Evolutionary conservation across 2,113 vertebrate genomes (phyloP), one percentile per base, ranked within the genome.

Genomic region (human): DNA sequence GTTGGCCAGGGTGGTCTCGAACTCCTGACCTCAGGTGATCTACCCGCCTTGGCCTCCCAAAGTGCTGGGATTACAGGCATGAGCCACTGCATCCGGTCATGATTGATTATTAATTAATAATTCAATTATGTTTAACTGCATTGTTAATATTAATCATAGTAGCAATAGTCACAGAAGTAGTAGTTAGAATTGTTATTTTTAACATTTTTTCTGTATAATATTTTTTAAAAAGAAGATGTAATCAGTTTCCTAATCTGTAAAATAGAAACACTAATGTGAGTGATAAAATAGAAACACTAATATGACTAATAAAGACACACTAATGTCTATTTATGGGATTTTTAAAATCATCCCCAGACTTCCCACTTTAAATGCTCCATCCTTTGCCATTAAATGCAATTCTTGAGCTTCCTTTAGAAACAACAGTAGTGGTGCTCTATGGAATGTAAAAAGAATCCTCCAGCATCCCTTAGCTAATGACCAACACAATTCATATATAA

Each of bases 361-460:
- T 97, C 97, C 98, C 98, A 98, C 98, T 98, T 98, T 97, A 98
- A 98, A 97, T 96, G 96, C 92, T 98, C 96, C 98, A 97, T 98
- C 97, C 98, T 98, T 83, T 98, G 97, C 97, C 98, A 98, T 98
- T 98, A 98, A 98, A 98, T 98, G 94, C 94, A 98, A 98, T 98
- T 97, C 97, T 84, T 82, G 96, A 98, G 96, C 97, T 98, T 98
- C 97, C 76, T 98, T 98, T 98, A 98, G 97, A 96, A 95, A 52
- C 97, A 98, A 73, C 95, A 98, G 97, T 98, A 98, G 98, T 97
- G 64, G 94, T 93, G 87, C 68, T 98, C 96, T 97, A 50, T 98
- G 95, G 97, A 96, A 98, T 98, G 97, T 96, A 98, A 98, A 98
- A 98, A 96, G 78, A 70, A 98, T 32, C 61, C 61, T 32, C 27